Conservation (phyloP, 2,888 invertebrate genomes). For the Gonocerus acuteangulatus region DNA sequence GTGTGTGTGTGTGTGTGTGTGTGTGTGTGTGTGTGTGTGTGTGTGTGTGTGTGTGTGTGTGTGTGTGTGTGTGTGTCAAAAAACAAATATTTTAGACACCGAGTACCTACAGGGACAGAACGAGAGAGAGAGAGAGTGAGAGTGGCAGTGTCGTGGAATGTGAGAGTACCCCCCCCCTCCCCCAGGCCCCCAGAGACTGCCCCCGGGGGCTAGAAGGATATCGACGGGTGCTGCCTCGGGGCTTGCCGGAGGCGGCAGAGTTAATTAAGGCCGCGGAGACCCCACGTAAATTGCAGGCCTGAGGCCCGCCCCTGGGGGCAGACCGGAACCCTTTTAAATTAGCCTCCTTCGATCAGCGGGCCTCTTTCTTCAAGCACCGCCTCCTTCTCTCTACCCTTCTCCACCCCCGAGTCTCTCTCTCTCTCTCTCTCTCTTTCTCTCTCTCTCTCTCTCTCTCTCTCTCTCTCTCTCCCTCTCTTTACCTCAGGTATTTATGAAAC, state of each 20-base stretch:
- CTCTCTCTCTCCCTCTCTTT: slow-evolving; percentile 2
- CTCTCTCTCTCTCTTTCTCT: background rate
- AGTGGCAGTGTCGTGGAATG: slow-evolving; percentile 9
- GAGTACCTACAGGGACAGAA: background rate
- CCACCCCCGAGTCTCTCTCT: background rate
- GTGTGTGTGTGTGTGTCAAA: no score
- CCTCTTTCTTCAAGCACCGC: slow-evolving; percentile 16
- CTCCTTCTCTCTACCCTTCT: background rate
- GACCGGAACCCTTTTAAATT: slow-evolving; percentile 25
- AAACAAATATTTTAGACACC: no score
- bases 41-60: no score
- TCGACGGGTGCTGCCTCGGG: slow-evolving; percentile 13
- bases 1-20: no score
- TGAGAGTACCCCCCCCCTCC: no score
- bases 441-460: slow-evolving; percentile 5
- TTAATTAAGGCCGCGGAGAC: slow-evolving; percentile 20
- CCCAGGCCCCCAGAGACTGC: no score
- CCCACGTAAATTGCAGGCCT: slow-evolving; percentile 26
- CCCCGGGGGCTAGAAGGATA: slow-evolving; percentile 10
- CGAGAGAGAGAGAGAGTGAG: background rate
- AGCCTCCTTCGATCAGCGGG: slow-evolving; percentile 19
- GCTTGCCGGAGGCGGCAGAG: slow-evolving; percentile 10
- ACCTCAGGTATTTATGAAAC: no score
- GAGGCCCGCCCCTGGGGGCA: slow-evolving; percentile 12
- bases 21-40: no score